phyloP scores from a whole-genome alignment of 1,140 invertebrate genomes.

The Alviniconcha marisindica region DNA sequence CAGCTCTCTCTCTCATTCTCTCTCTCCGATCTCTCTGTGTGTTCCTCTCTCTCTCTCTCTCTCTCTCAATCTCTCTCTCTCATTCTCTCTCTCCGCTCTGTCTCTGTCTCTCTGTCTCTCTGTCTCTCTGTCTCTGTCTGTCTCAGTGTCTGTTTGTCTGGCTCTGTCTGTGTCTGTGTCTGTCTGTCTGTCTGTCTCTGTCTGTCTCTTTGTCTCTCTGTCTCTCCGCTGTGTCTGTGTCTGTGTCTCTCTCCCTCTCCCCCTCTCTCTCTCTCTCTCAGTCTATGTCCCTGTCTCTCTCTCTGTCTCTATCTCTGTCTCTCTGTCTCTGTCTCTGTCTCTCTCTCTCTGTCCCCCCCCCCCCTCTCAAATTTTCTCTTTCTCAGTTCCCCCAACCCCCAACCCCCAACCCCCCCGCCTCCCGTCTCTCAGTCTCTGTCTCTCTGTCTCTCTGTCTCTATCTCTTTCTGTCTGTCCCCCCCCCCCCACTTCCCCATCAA shows the following conservation, averaged over 20 bases:
- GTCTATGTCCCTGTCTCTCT: background rate
- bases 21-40: background rate
- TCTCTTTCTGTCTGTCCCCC: background rate
- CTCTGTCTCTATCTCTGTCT: background rate
- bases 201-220: background rate
- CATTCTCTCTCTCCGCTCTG: background rate
- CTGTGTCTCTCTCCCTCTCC: background rate
- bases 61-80: no score
- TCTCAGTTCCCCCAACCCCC: background rate
- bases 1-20: constrained; percentile 6
- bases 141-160: background rate
- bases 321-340: background rate
- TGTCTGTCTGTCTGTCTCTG: background rate
- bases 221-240: background rate
- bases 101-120: background rate
- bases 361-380: background rate
- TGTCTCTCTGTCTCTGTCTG: background rate
- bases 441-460: background rate
- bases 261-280: background rate
- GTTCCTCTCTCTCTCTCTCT: no score
- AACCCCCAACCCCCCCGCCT: background rate
- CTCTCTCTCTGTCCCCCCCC: background rate
- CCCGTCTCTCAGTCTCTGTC: background rate
- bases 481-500: background rate
- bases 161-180: background rate